Evolutionary conservation across 1,140 invertebrate genomes (phyloP).

Genomic region (Mactra quadrangularis): DNA sequence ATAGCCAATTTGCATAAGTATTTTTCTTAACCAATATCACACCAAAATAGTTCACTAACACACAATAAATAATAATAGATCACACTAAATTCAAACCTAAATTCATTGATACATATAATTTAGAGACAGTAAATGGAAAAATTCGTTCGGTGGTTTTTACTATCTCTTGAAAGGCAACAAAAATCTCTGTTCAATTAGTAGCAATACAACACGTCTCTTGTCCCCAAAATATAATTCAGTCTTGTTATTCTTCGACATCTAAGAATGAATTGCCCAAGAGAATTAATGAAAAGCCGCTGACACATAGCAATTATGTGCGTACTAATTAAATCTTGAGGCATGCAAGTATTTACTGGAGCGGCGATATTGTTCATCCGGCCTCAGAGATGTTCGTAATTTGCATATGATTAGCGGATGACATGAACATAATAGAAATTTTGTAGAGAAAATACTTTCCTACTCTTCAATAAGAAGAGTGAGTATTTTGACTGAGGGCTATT

Average conservation of each 20-base stretch:
- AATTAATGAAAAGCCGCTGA: slow-evolving; percentile 62
- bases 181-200: slow-evolving; percentile 45
- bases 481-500: too few relatives aligned
- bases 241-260: slow-evolving; percentile 59
- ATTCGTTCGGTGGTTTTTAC: too few relatives aligned
- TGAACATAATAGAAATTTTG: slow-evolving; percentile 47
- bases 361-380: slow-evolving; percentile 58
- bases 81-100: too few relatives aligned
- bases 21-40: too few relatives aligned
- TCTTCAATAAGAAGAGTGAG: slow-evolving; percentile 15
- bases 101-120: too few relatives aligned
- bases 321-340: slow-evolving; percentile 63
- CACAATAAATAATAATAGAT: too few relatives aligned
- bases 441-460: background rate
- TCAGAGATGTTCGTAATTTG: slow-evolving; percentile 59
- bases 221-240: slow-evolving; percentile 59
- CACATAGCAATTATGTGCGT: slow-evolving; percentile 61
- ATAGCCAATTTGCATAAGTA: too few relatives aligned
- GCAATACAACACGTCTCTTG: slow-evolving; percentile 49
- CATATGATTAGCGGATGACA: slow-evolving; percentile 56
- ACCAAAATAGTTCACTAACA: too few relatives aligned
- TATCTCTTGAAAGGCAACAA: too few relatives aligned
- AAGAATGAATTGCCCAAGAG: slow-evolving; percentile 57
- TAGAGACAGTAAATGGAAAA: too few relatives aligned
- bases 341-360: slow-evolving; percentile 61